Conservation (phyloP, 1,140 invertebrate genomes). For the Drosophila miranda region DNA sequence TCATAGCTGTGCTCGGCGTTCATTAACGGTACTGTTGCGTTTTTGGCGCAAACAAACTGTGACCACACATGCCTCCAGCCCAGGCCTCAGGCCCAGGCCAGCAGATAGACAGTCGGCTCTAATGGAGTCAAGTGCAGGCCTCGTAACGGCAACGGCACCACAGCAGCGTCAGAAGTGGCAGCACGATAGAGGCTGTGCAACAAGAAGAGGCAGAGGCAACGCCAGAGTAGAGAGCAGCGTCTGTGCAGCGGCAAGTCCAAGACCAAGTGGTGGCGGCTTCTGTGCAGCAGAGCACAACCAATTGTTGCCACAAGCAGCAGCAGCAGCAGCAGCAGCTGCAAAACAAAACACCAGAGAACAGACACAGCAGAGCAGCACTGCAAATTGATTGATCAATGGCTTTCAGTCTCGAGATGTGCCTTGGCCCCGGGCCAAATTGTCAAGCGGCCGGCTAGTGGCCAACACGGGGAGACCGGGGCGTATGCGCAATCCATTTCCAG, state of each 20-base stretch:
- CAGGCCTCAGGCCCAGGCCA: background rate
- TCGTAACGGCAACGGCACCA: conserved; percentile 19
- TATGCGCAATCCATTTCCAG: conserved; percentile 66
- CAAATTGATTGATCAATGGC: conserved; percentile 71
- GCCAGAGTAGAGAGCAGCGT: background rate
- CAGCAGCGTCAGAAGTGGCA: too few species aligned
- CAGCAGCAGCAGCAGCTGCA: background rate
- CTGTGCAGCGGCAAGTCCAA: conserved; percentile 6
- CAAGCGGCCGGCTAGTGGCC: conserved; percentile 18
- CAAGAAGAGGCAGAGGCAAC: conserved; percentile 9
- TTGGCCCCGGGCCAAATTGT: conserved; percentile 67
- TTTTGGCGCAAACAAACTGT: conserved; percentile 67
- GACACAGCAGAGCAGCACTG: background rate
- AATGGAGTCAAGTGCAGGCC: conserved; percentile 74
- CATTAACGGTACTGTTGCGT: conserved; percentile 62
- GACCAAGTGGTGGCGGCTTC: conserved; percentile 33
- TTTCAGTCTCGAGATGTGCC: conserved; percentile 49
- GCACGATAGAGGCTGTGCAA: too few species aligned
- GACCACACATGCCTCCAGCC: conserved; percentile 50
- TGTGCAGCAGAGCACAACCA: conserved; percentile 65
- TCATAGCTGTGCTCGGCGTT: conserved; percentile 45
- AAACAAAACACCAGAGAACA: background rate
- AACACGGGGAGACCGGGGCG: conserved; percentile 40
- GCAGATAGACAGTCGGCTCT: conserved; percentile 11
- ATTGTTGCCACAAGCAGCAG: conserved; percentile 46